Conservation (phyloP, 2,797 vertebrate genomes). For the Echiichthys vipera region DNA sequence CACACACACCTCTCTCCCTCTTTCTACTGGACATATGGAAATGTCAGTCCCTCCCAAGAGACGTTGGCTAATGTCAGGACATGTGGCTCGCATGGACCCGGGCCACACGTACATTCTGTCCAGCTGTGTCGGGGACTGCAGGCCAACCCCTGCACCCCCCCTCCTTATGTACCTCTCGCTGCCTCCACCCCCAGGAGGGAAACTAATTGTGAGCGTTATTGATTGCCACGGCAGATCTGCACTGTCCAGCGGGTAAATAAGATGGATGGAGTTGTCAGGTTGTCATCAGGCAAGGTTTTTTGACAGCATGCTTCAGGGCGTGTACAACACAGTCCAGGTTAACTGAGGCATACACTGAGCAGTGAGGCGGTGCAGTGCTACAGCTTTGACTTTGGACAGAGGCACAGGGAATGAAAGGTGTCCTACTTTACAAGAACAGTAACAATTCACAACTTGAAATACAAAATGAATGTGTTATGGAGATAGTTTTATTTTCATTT, state of each 20-base stretch:
- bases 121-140: constrained; percentile 78
- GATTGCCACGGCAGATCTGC: constrained; percentile 79
- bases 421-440: constrained; percentile 36
- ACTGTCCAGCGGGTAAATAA: constrained; percentile 83
- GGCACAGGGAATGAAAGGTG: constrained; percentile 30
- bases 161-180: constrained; percentile 32
- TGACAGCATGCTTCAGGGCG: constrained; percentile 77
- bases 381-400: constrained; percentile 71
- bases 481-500: neutral
- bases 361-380: constrained; percentile 36
- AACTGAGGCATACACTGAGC: constrained; percentile 60
- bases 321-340: constrained; percentile 76
- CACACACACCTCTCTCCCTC: constrained; percentile 34
- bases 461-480: neutral
- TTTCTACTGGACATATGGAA: constrained; percentile 73
- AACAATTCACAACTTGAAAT: neutral
- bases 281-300: constrained; percentile 80
- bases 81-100: constrained; percentile 74
- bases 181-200: constrained; percentile 63
- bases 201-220: constrained; percentile 88
- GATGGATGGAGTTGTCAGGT: constrained; percentile 88
- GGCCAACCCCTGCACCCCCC: constrained; percentile 44
- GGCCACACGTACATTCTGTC: constrained; percentile 72
- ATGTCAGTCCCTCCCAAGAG: constrained; percentile 80
- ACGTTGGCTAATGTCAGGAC: constrained; percentile 81